These are phyloP conservation scores for Neoniphon sammara DNA, from an alignment of 2,797 vertebrate species.

Conservation along the genomic window DNA sequence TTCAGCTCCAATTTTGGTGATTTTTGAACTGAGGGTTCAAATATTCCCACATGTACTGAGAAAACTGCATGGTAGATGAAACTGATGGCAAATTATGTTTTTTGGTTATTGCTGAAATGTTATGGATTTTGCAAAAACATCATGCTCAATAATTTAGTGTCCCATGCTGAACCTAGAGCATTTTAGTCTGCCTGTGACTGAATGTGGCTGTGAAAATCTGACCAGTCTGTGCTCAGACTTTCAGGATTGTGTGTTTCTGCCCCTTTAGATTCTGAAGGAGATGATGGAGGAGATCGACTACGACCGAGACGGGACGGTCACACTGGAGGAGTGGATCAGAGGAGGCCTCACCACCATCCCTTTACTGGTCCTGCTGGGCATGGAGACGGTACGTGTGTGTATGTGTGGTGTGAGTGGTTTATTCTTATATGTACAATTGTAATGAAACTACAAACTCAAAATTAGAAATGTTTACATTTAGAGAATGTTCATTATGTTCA, in stretches of 20 bases:
- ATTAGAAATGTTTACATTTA: too few species aligned
- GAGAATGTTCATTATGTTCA: too few species aligned
- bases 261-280: slow-evolving; percentile 89
- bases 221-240: slow-evolving; percentile 5
- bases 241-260: slow-evolving; percentile 13
- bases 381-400: slow-evolving; percentile 87
- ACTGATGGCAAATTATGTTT: too few species aligned
- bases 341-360: slow-evolving; percentile 96
- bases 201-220: not conserved
- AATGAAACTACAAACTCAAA: too few species aligned
- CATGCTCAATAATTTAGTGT: not conserved
- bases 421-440: not conserved
- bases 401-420: not conserved
- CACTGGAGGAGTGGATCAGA: slow-evolving; percentile 94
- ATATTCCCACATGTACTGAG: not conserved
- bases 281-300: slow-evolving; percentile 97
- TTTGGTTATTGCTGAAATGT: not conserved
- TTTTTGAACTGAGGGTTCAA: not conserved
- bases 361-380: slow-evolving; percentile 91
- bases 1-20: not conserved
- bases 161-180: not conserved
- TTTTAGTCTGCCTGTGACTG: not conserved
- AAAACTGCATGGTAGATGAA: not conserved
- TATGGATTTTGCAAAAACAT: too few species aligned
- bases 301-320: slow-evolving; percentile 90